Percentiles rank a stretch among this genome's conserved stretches.
These are phyloP conservation scores for Cavia porcellus DNA, from an alignment of 2,113 vertebrate genomes.

Conservation along the genomic window DNA sequence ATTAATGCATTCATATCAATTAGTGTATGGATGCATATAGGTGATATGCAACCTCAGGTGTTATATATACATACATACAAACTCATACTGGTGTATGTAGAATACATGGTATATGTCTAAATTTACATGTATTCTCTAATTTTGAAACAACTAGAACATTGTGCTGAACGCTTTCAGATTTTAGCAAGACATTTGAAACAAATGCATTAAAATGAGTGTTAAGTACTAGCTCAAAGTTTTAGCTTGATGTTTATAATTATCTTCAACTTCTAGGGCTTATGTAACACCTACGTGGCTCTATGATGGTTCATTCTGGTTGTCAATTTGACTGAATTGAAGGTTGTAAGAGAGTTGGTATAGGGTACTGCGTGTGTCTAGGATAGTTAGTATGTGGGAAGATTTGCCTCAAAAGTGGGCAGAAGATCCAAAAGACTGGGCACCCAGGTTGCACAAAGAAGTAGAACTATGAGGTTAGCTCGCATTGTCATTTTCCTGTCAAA, in stretches of 20 bases:
- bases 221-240: neutral
- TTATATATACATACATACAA: neutral
- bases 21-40: neutral
- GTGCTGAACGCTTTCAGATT: neutral
- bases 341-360: neutral
- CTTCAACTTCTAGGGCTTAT: neutral
- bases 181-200: neutral
- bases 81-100: neutral
- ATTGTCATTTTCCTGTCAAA: neutral
- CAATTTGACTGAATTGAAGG: neutral
- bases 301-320: neutral
- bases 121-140: neutral
- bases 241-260: neutral
- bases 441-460: neutral
- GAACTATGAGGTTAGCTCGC: neutral
- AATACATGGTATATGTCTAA: neutral
- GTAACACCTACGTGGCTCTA: neutral
- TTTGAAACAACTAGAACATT: neutral
- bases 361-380: too few relatives aligned
- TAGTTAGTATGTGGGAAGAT: neutral
- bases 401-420: neutral
- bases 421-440: neutral
- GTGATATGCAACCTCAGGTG: neutral
- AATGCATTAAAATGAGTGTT: neutral
- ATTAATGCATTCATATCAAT: neutral